phyloP scores from a whole-genome alignment of 2,113 vertebrate species.

The Xiphias gladius region DNA sequence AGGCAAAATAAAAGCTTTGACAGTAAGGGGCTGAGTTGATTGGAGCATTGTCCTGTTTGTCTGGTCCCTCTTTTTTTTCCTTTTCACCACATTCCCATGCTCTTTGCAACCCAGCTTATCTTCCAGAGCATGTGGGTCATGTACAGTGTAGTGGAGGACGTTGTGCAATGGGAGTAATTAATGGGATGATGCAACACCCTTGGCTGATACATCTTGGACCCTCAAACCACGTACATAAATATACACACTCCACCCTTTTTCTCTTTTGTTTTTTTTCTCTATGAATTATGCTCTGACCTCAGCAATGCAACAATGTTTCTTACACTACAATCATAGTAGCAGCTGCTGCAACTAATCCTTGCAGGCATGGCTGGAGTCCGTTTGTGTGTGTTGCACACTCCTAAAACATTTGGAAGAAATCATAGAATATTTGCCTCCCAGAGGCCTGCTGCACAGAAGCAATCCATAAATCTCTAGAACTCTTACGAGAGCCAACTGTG shows the following conservation, averaged over 20 bases:
- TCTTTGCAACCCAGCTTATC: conserved; percentile 52
- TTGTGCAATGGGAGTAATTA: conserved; percentile 74
- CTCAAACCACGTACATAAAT: conserved; percentile 35
- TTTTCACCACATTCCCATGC: conserved; percentile 35
- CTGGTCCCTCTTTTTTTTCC: background rate
- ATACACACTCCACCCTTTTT: conserved; percentile 5
- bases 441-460: conserved; percentile 53
- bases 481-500: conserved; percentile 61
- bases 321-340: conserved; percentile 47
- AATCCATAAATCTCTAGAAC: conserved; percentile 68
- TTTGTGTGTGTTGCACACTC: conserved; percentile 44
- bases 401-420: conserved; percentile 52
- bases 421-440: conserved; percentile 58
- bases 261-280: conserved; percentile 34
- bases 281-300: conserved; percentile 39
- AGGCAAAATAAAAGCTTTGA: conserved; percentile 34
- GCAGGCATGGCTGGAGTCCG: conserved; percentile 29
- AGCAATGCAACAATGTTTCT: conserved; percentile 49
- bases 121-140: conserved; percentile 67
- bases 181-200: conserved; percentile 73
- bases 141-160: conserved; percentile 59
- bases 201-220: conserved; percentile 61
- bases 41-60: conserved; percentile 37
- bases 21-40: conserved; percentile 37
- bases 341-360: conserved; percentile 60